Percentiles rank a stretch among this genome's conserved stretches.
phyloP scores from a whole-genome alignment of 2,888 invertebrate genomes.

The Minunthozetes semirufus region DNA sequence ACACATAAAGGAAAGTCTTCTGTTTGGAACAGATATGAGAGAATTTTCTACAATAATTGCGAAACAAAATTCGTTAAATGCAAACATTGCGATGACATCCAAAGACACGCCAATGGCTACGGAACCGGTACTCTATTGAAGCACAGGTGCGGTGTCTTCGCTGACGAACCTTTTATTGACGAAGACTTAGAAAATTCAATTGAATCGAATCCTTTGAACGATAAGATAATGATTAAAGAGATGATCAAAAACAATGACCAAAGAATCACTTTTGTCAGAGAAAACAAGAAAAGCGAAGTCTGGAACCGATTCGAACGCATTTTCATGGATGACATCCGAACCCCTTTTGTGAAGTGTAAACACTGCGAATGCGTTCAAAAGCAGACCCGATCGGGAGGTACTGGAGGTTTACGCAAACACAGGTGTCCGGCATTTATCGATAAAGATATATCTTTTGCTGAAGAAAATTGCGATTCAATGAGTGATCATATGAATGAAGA shows the following conservation, averaged over 20 bases:
- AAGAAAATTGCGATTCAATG: background rate
- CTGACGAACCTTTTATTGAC: background rate
- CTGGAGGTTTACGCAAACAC: background rate
- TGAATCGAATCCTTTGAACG: background rate
- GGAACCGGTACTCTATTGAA: background rate
- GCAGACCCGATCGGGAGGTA: background rate
- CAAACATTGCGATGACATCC: background rate
- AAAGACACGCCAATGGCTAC: background rate
- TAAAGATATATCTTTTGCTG: too few relatives aligned
- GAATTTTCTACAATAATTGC: background rate
- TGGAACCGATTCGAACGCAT: conserved; percentile 24
- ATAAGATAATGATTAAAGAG: background rate
- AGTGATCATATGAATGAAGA: background rate
- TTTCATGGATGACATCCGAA: background rate
- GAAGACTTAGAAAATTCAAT: background rate
- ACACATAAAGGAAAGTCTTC: background rate
- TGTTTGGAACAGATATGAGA: background rate
- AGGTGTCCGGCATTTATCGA: background rate
- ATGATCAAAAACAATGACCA: background rate
- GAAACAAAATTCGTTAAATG: conserved; percentile 14
- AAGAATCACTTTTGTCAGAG: background rate
- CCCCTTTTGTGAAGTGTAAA: conserved; percentile 10
- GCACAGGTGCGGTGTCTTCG: background rate
- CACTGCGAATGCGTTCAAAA: background rate
- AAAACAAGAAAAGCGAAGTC: conserved; percentile 7